Evolutionary conservation across 2,113 vertebrate species (phyloP).

Genomic region (Indicator maculatus): DNA sequence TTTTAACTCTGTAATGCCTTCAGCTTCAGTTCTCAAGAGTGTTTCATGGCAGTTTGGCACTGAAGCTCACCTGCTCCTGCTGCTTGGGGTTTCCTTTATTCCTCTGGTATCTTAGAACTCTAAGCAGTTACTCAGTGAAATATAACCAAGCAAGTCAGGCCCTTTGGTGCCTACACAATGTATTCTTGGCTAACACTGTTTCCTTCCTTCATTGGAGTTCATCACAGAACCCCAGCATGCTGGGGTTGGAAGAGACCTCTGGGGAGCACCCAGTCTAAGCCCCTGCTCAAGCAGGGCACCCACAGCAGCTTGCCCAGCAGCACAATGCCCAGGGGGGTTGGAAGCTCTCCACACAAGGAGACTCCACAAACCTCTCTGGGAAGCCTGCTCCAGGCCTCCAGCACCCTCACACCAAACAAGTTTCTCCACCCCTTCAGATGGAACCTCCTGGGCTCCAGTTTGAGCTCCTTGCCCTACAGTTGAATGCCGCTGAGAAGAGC

Average conservation of each 20-base stretch:
- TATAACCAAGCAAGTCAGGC: not conserved
- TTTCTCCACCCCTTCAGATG: too few species aligned
- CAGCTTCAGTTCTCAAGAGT: not conserved
- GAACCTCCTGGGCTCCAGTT: too few species aligned
- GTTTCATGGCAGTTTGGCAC: not conserved
- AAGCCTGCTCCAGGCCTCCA: too few species aligned
- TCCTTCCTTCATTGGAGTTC: not conserved
- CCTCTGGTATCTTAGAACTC: too few species aligned
- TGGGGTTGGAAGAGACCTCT: not conserved
- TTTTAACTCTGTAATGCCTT: not conserved
- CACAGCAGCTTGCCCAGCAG: not conserved
- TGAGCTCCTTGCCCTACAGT: too few species aligned
- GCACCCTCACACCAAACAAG: too few species aligned
- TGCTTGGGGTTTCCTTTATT: not conserved
- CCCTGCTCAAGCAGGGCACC: not conserved
- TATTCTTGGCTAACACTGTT: not conserved
- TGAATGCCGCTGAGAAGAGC: too few species aligned
- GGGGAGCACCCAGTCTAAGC: not conserved
- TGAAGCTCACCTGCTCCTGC: fast-evolving
- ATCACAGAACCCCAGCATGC: not conserved
- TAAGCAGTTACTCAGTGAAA: not conserved
- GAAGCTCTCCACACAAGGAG: too few species aligned
- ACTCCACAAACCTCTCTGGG: too few species aligned
- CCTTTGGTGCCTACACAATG: fast-evolving
- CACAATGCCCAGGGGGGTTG: not conserved